A percentile compares a stretch with the other conserved stretches of the same genome.
Conservation (phyloP, 2,888 invertebrate genomes). For the Clunio marinus region DNA sequence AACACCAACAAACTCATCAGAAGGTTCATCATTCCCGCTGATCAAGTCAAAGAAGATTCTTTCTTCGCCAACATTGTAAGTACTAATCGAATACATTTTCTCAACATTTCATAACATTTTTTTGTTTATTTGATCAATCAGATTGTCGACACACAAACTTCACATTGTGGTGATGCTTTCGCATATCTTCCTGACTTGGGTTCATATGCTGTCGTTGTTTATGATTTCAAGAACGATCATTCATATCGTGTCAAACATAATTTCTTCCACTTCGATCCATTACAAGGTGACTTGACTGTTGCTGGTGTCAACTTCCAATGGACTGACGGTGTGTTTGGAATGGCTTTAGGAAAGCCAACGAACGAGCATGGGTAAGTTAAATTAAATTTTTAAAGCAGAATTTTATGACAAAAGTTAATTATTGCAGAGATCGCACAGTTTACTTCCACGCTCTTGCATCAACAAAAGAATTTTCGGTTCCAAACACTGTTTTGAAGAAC, state of each 20-base stretch:
- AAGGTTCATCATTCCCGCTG: constrained; percentile 63
- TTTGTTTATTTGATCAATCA: constrained; percentile 50
- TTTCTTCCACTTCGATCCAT: constrained; percentile 78
- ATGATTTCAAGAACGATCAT: constrained; percentile 62
- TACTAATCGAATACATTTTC: constrained; percentile 42
- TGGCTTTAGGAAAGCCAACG: constrained; percentile 61
- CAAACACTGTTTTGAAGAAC: constrained; percentile 68
- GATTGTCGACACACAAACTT: constrained; percentile 65
- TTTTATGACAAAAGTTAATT: constrained; percentile 41
- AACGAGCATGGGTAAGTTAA: constrained; percentile 55
- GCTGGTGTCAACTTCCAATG: constrained; percentile 78
- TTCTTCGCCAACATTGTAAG: constrained; percentile 78
- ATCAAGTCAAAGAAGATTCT: constrained; percentile 65
- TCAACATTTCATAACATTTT: constrained; percentile 25
- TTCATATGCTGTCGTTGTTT: constrained; percentile 71
- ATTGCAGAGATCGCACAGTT: constrained; percentile 59
- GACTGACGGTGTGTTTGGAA: constrained; percentile 77
- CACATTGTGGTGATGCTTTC: constrained; percentile 69
- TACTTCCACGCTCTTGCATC: constrained; percentile 81
- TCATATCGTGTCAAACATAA: constrained; percentile 78
- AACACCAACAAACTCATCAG: constrained; percentile 69
- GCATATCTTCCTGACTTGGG: constrained; percentile 73
- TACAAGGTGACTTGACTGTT: constrained; percentile 70
- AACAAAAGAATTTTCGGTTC: constrained; percentile 74
- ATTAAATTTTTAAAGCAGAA: background rate